phyloP scores from a whole-genome alignment of 2,888 invertebrate species.

The Blastobasis lacticolella region DNA sequence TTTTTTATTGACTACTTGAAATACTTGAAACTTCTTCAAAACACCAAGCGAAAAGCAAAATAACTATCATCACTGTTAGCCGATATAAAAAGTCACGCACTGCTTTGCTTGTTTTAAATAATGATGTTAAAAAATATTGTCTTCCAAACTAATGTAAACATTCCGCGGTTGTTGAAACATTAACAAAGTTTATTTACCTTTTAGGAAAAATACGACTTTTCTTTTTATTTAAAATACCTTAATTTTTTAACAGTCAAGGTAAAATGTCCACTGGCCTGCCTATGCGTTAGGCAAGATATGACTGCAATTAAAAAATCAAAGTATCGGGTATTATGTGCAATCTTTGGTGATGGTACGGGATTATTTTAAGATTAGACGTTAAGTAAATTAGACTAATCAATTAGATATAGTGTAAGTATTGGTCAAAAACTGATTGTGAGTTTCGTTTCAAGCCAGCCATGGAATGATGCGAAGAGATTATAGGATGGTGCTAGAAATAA shows the following conservation, averaged over 20 bases:
- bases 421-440: conserved; percentile 38
- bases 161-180: conserved; percentile 30
- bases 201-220: conserved; percentile 44
- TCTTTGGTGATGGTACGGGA: conserved; percentile 82
- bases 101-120: no score
- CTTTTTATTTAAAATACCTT: conserved; percentile 52
- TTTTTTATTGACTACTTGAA: no score
- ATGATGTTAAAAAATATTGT: conserved; percentile 26
- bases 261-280: conserved; percentile 49
- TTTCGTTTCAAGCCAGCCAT: conserved; percentile 67
- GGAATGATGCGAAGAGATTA: conserved; percentile 27
- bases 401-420: conserved; percentile 38
- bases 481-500: conserved; percentile 48
- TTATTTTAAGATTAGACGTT: conserved; percentile 50
- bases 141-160: conserved; percentile 59
- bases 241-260: conserved; percentile 67
- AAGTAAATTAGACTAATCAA: conserved; percentile 33
- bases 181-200: conserved; percentile 26
- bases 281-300: conserved; percentile 42
- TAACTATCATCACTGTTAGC: no score
- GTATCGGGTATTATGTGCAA: conserved; percentile 90
- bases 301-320: conserved; percentile 75
- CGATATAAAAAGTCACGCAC: no score
- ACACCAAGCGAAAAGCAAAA: no score
- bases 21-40: no score